Evolutionary conservation across 2,888 invertebrate genomes (phyloP), one percentile per base, ranked within the genome.

Genomic region (Cistogaster globosa): DNA sequence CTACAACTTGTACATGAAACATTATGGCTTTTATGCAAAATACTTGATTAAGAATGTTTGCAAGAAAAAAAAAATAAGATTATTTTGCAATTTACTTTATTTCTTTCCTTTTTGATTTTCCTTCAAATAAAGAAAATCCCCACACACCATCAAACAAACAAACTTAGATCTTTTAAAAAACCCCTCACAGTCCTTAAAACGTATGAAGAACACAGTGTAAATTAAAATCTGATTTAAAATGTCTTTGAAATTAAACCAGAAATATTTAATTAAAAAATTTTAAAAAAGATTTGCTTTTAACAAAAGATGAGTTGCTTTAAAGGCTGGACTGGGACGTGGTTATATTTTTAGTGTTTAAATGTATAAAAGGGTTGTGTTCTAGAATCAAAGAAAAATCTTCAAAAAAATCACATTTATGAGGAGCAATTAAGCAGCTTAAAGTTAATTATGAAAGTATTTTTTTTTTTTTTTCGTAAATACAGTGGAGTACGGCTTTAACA

Each of bases 1-100:
- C 36, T 48, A 38, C 12, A 3, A 20, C 42, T 42, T 42, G 42
- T 14, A 22, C 8, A 7, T 18, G 38, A n/a, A 69, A 53, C 32
- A 45, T 55, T 53, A 63, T 63, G 63, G 48, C 55, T 32, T 69
- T 57, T 63, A 79, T 63, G 71, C 62, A 71, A 71, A 77, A 60
- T 58, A 53, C 22, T 53, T 5, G 11, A 26, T 22, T 45, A 22
- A 36, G 22, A 74, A 74, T 32, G 63, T 20, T 63, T 18, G 14
- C 42, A 42, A 42, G 12, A 20, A 36, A 14, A 42, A 42, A 42
- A 20, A 36, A 14, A n/a, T 38, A 18, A 36, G 16, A 51, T 14
- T 55, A 51, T n/a, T 58, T 62, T 65, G n/a, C 38, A 57, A 63
- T 75, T 75, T 55, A 1, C 6, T 36, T 51, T 11, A 22, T 62